A percentile compares a stretch with the other conserved stretches of the same genome.
These are phyloP conservation scores for Protodeltote pygarga DNA, from an alignment of 2,888 invertebrate species.

Conservation along the genomic window DNA sequence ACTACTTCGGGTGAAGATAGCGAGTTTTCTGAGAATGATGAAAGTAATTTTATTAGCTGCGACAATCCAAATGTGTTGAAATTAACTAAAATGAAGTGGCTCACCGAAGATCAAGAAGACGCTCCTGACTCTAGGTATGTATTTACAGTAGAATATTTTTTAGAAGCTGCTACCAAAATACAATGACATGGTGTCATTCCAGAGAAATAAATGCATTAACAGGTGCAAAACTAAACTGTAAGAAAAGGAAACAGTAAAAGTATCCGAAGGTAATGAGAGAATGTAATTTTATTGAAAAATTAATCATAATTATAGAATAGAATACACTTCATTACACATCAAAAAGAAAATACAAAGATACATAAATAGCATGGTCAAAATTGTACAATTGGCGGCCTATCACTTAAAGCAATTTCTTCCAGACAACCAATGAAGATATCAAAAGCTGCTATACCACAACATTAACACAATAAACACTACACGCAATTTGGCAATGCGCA, in stretches of 20 bases:
- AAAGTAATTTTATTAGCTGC: slow-evolving; percentile 28
- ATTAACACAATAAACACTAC: too few relatives aligned
- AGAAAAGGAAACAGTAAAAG: slow-evolving; percentile 27
- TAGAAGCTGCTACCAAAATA: slow-evolving; percentile 29
- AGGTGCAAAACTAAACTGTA: slow-evolving; percentile 66
- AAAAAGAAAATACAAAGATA: too few relatives aligned
- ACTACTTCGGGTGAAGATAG: slow-evolving; percentile 52
- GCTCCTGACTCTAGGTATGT: slow-evolving; percentile 73
- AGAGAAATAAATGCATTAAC: slow-evolving; percentile 77
- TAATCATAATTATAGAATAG: too few relatives aligned
- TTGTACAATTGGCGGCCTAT: too few relatives aligned
- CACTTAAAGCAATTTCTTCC: too few relatives aligned
- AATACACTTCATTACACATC: too few relatives aligned
- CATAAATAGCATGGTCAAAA: too few relatives aligned
- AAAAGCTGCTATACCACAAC: too few relatives aligned
- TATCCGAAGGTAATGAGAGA: slow-evolving; percentile 36
- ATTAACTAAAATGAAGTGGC: slow-evolving; percentile 80
- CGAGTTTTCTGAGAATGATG: slow-evolving; percentile 51
- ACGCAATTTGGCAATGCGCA: too few relatives aligned
- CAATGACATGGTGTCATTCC: slow-evolving; percentile 69
- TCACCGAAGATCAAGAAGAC: slow-evolving; percentile 67
- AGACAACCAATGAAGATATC: too few relatives aligned
- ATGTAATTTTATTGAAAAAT: slow-evolving; percentile 15
- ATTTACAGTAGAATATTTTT: slow-evolving; percentile 1
- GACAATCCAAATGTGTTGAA: slow-evolving; percentile 69